Evolutionary conservation across 2,797 vertebrate species (phyloP), one percentile per base, ranked within the genome.

Genomic region (Simalia tracyae): DNA sequence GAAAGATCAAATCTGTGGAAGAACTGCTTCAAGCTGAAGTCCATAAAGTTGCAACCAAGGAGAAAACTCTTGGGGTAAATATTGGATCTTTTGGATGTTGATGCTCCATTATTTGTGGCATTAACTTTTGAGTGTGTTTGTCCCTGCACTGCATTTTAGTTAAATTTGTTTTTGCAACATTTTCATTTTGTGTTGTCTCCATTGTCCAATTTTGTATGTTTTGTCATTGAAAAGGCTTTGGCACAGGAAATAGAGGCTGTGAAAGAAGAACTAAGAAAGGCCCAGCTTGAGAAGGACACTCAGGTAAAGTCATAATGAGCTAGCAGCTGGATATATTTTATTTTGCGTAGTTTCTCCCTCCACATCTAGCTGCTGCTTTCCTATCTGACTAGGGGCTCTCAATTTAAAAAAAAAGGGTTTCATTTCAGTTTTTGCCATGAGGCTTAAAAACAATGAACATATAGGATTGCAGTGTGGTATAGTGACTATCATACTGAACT

Each of bases 201-300:
- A 97, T 98, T 97, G 97, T 97, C 97, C 97, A 97, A 98, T 96
- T 94, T 95, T 97, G 96, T 98, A 95, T 96, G 96, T 97, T 97
- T 96, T 98, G 93, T 98, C 97, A 97, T 98, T 98, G 97, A 97
- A 96, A 98, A 99, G 99, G 97, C 96, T 97, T 98, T 99, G 97
- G 97, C 98, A 97, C 97, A 98, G 97, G 98, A 99, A 98, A 97
- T 99, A 97, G 97, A 98, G 94, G 94, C 97, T 96, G 98, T 99
- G 97, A 98, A 98, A 97, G 97, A 97, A 97, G 98, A 99, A 96
- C 94, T 98, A 94, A 98, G 98, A 97, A 98, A 98, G 97, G 96
- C 97, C 97, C 98, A 98, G 96, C 98, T 98, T 97, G 98, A 97
- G 97, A 98, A 98, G 96, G 97, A 97, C 87, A 97, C 98, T 93